Percentiles rank a stretch among this genome's conserved stretches.
Evolutionary conservation across 2,888 invertebrate species (phyloP).

Genomic region (Ormyrus nitidulus): DNA sequence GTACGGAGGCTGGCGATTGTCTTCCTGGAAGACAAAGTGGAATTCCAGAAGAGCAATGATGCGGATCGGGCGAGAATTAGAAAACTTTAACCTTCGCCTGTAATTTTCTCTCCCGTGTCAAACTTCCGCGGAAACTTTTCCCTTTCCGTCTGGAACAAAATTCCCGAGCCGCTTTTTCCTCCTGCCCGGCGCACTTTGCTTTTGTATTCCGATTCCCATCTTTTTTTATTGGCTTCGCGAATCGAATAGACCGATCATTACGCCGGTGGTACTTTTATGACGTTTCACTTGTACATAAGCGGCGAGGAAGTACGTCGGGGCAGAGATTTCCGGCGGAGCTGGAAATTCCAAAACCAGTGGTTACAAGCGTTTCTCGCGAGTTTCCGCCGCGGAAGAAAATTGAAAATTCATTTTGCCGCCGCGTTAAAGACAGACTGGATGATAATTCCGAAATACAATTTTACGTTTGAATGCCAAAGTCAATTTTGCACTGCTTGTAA

Average conservation of each 20-base stretch:
- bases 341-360: too few species aligned
- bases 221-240: not conserved
- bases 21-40: constrained; percentile 8
- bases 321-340: too few species aligned
- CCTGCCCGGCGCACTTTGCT: not conserved
- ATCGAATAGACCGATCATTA: not conserved
- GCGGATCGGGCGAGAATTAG: constrained; percentile 6
- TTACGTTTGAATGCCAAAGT: too few species aligned
- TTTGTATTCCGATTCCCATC: not conserved
- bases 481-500: too few species aligned
- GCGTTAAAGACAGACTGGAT: too few species aligned
- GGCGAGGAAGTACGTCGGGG: too few species aligned
- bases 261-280: not conserved
- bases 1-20: not conserved
- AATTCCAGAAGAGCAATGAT: constrained; percentile 6
- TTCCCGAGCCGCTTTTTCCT: not conserved
- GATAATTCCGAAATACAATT: too few species aligned
- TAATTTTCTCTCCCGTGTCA: not conserved
- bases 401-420: too few species aligned
- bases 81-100: not conserved
- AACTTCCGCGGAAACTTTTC: constrained; percentile 1
- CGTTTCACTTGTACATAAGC: not conserved
- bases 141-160: not conserved
- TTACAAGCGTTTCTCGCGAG: too few species aligned
- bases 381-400: too few species aligned